Base-by-base conservation (phyloP, 2,797 vertebrate genomes). In the Muscicapa striata region DNA sequence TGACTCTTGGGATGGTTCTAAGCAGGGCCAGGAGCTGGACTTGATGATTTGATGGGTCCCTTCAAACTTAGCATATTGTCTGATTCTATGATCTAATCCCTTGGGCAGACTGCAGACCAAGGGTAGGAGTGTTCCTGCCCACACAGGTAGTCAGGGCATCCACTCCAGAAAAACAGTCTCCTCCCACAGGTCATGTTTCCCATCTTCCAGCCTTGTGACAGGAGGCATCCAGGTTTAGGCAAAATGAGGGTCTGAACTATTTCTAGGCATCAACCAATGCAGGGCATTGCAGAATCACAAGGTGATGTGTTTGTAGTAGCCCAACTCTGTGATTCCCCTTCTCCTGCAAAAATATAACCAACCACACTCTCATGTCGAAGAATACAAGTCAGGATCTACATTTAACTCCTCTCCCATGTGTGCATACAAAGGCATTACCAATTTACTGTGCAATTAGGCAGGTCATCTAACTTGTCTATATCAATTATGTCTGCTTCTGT, bases 261-360 rank as follows among this genome's bases (percentile, higher is more conserved):
- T 70, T 68, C 34, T 40, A 55, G 20, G 10, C 32, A 54, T 18
- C 70, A 48, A 20, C 40, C 59, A n/a, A 15, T 13, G n/a, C 45
- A 43, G 7, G 20, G 9, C 27, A 61, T 0, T 0, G 0, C 19
- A 89, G 57, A 84, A 52, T 38, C 48, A 48, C 1, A 11, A 43
- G 26, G 24, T 1, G 2, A 19, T 0, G 0, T 1, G 1, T 26
- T 64, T 67, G 22, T 26, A 29, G 20, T 21, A 55, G 49, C 38
- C 15, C 2, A 9, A 8, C 22, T 49, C 32, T 23, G 23, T 7
- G 1, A 24, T 55, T 72, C 15, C 48, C 24, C 10, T 32, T 57
- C 73, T 61, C 5, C 15, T 59, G 29, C 29, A 63, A 51, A 59
- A 81, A 41, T 36, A 4, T 4, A 68, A 20, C 7, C 1, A 4